phyloP scores from a whole-genome alignment of 2,888 invertebrate species.

The Parnassius glacialis region DNA sequence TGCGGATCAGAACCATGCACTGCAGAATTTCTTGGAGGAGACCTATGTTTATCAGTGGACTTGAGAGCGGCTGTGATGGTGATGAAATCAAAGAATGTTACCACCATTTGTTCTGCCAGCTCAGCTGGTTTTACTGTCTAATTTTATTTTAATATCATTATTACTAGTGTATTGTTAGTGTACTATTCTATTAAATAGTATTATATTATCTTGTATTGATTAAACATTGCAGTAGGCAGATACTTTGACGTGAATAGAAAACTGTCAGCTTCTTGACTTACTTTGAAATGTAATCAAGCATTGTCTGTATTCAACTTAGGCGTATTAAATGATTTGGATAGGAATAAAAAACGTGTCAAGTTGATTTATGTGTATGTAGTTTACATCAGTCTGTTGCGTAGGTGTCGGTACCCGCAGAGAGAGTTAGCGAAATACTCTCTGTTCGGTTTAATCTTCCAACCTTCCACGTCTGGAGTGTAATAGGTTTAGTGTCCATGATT shows the following conservation, averaged over 20 bases:
- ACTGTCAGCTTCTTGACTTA: too few relatives aligned
- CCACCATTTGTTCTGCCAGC: not conserved
- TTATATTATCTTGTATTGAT: too few relatives aligned
- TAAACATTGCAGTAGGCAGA: too few relatives aligned
- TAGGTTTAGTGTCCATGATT: conserved; percentile 51
- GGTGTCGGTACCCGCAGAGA: conserved; percentile 43
- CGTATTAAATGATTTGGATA: conserved; percentile 20
- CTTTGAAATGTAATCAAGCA: not conserved
- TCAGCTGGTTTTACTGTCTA: not conserved
- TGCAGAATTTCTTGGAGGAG: too few relatives aligned
- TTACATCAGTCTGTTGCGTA: conserved; percentile 35
- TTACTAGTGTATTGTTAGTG: too few relatives aligned
- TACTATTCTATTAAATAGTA: too few relatives aligned
- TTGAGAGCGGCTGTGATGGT: too few relatives aligned
- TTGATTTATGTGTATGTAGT: conserved; percentile 47
- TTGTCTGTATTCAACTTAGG: not conserved
- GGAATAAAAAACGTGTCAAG: conserved; percentile 37
- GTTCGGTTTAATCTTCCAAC: conserved; percentile 48
- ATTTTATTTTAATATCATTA: too few relatives aligned
- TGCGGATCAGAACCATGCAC: too few relatives aligned
- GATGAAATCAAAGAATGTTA: too few relatives aligned
- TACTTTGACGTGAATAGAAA: not conserved
- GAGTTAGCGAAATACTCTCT: conserved; percentile 40
- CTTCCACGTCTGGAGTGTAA: conserved; percentile 50
- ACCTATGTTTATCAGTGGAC: too few relatives aligned